A percentile compares a stretch with the other conserved stretches of the same genome.
phyloP scores from a whole-genome alignment of 2,113 vertebrate species.

The Albula glossodonta region DNA sequence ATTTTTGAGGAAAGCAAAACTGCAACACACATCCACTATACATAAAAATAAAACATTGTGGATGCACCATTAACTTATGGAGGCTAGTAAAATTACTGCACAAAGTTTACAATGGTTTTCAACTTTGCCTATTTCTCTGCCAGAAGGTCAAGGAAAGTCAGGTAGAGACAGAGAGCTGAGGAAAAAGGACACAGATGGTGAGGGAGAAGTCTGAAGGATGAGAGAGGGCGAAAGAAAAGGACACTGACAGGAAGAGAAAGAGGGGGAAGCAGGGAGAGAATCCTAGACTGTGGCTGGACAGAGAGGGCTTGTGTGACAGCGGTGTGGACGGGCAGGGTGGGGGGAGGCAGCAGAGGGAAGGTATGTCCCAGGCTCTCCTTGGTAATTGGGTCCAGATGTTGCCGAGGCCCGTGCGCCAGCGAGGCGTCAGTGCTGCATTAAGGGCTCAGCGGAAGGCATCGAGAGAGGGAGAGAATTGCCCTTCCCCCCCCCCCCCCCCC shows the following conservation, averaged over 20 bases:
- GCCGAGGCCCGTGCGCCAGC: constrained; percentile 67
- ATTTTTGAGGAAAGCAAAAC: constrained; percentile 13
- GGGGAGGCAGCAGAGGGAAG: constrained; percentile 18
- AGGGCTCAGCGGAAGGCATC: constrained; percentile 65
- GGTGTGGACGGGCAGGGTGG: constrained; percentile 17
- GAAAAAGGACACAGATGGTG: constrained; percentile 14
- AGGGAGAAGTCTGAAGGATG: constrained; percentile 9
- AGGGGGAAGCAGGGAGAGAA: constrained; percentile 40
- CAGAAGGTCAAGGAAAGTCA: neutral
- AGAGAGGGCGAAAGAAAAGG: constrained; percentile 12
- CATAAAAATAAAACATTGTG: neutral
- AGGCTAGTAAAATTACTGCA: constrained; percentile 33
- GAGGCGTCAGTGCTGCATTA: constrained; percentile 72
- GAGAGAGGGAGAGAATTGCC: constrained; percentile 51
- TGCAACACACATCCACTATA: neutral
- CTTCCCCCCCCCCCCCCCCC: constrained; percentile 23
- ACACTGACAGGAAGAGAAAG: constrained; percentile 49
- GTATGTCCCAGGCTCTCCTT: constrained; percentile 64
- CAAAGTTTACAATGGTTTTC: constrained; percentile 29
- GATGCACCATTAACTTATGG: constrained; percentile 13
- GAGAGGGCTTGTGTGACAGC: constrained; percentile 49
- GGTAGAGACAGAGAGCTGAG: neutral
- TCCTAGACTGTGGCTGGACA: constrained; percentile 21
- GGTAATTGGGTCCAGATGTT: constrained; percentile 75
- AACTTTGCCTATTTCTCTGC: neutral